Conservation (phyloP, 2,797 vertebrate species). For the Xiphorhynchus erythropygius region DNA sequence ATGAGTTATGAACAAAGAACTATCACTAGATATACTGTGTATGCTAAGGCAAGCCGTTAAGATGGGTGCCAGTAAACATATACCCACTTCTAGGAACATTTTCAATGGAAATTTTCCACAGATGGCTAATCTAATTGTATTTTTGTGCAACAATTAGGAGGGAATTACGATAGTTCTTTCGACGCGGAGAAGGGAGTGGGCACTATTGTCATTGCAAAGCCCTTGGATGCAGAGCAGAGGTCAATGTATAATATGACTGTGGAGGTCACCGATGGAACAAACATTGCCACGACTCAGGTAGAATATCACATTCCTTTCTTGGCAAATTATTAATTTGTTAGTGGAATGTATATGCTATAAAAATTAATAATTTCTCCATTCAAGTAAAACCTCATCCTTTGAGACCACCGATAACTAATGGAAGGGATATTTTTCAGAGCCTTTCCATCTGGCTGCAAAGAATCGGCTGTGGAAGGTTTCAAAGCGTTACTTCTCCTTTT, state of each 20-base stretch:
- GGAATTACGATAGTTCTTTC: slow-evolving; percentile 89
- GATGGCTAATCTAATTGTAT: slow-evolving; percentile 73
- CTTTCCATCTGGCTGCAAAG: slow-evolving; percentile 15
- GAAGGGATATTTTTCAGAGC: slow-evolving; percentile 18
- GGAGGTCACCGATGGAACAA: slow-evolving; percentile 91
- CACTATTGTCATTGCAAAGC: slow-evolving; percentile 92
- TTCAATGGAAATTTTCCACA: slow-evolving; percentile 6
- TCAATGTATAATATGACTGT: slow-evolving; percentile 91
- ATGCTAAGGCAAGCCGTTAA: slow-evolving; percentile 22
- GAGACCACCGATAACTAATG: neutral
- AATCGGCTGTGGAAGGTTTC: neutral
- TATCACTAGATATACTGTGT: neutral
- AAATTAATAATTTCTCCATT: slow-evolving; percentile 9
- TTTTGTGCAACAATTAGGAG: slow-evolving; percentile 81
- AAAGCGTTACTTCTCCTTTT: slow-evolving; percentile 12
- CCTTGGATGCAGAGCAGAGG: slow-evolving; percentile 91
- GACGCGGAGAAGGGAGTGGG: slow-evolving; percentile 90
- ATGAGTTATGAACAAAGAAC: slow-evolving; percentile 55
- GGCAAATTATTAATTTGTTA: slow-evolving; percentile 28
- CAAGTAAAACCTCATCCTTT: neutral
- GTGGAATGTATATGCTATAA: slow-evolving; percentile 30
- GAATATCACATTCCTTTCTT: slow-evolving; percentile 32
- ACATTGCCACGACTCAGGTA: slow-evolving; percentile 88
- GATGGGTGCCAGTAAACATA: slow-evolving; percentile 25
- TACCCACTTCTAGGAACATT: neutral